These are phyloP conservation scores for Auanema freiburgensis DNA, from an alignment of 2,888 invertebrate species.

Conservation along the genomic window DNA sequence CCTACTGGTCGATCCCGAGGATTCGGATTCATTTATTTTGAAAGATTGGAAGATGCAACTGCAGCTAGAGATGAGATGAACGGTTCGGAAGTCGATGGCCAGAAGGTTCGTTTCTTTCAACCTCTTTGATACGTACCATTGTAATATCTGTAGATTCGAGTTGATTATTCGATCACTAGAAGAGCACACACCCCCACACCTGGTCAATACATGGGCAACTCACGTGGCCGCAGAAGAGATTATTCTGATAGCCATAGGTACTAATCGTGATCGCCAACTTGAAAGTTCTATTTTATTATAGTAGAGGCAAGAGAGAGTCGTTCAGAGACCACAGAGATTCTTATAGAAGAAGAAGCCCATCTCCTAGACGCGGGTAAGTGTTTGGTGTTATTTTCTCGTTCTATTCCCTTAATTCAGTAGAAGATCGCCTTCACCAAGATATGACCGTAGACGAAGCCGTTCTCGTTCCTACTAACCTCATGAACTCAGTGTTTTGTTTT, in stretches of 20 bases:
- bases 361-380: neutral
- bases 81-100: slow-evolving; percentile 41
- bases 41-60: slow-evolving; percentile 46
- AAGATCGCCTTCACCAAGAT: slow-evolving; percentile 21
- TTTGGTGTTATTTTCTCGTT: neutral
- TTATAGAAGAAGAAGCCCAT: neutral
- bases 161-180: slow-evolving; percentile 59
- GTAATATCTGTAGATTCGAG: slow-evolving; percentile 40
- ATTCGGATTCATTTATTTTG: slow-evolving; percentile 60
- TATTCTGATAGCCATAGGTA: slow-evolving; percentile 9
- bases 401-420: neutral
- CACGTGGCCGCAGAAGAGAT: slow-evolving; percentile 24
- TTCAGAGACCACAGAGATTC: neutral
- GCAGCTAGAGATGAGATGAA: slow-evolving; percentile 47
- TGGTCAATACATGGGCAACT: slow-evolving; percentile 58
- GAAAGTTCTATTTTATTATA: neutral
- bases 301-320: neutral
- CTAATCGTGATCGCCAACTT: neutral
- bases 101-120: slow-evolving; percentile 26
- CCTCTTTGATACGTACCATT: neutral
- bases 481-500: no score
- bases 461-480: slow-evolving; percentile 11
- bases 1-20: slow-evolving; percentile 70
- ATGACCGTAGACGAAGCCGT: slow-evolving; percentile 17
- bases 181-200: slow-evolving; percentile 61